Percentiles rank a stretch among this genome's conserved stretches.
These are phyloP conservation scores for Bombus affinis DNA, from an alignment of 1,140 invertebrate genomes.

Conservation along the genomic window DNA sequence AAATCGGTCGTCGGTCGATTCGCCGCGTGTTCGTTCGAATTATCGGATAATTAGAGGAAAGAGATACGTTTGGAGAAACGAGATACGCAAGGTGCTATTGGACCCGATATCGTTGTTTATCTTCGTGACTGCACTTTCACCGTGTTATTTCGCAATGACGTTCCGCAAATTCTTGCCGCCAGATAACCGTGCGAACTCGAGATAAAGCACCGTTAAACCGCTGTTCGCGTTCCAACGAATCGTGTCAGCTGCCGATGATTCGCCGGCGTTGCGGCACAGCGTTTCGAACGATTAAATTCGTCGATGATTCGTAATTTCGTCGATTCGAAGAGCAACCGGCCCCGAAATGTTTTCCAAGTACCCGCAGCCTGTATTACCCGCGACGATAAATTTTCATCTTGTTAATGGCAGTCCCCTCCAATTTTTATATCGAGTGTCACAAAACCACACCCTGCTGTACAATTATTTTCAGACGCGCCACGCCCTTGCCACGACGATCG, in stretches of 20 bases:
- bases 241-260: not conserved
- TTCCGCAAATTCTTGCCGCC: conserved; percentile 26
- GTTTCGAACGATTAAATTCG: not conserved
- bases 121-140: conserved; percentile 5
- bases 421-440: conserved; percentile 62
- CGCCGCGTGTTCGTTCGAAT: not conserved
- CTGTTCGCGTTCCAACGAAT: not conserved
- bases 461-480: conserved; percentile 50
- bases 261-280: too few species aligned
- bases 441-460: conserved; percentile 33
- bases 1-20: not conserved
- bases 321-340: not conserved
- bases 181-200: conserved; percentile 27
- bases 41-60: not conserved
- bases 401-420: conserved; percentile 49
- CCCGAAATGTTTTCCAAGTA: not conserved
- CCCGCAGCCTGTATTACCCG: not conserved
- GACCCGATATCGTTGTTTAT: not conserved
- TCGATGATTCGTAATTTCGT: not conserved
- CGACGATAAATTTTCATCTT: conserved; percentile 61
- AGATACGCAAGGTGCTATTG: not conserved
- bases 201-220: conserved; percentile 2
- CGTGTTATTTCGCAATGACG: conserved; percentile 33
- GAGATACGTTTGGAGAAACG: not conserved
- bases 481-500: conserved; percentile 46